Conservation (phyloP, 2,113 vertebrate genomes). For the zebrafish (Danio rerio) region DNA sequence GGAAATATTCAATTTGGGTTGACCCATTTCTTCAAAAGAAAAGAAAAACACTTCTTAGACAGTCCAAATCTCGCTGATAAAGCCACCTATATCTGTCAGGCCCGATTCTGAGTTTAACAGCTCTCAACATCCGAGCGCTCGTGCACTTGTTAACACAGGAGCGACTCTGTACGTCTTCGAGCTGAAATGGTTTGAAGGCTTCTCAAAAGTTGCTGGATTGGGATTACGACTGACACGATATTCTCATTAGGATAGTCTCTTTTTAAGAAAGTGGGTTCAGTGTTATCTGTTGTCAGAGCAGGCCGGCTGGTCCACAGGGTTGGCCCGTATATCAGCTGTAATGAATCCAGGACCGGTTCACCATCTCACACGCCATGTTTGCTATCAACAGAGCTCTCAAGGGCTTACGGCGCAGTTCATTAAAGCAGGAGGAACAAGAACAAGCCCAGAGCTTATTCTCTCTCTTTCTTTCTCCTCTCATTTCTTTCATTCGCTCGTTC, state of each 20-base stretch:
- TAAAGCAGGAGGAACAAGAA: constrained; percentile 34
- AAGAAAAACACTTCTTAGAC: neutral
- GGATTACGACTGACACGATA: constrained; percentile 26
- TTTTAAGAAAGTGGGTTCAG: constrained; percentile 16
- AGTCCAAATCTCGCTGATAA: neutral
- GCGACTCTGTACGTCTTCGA: neutral
- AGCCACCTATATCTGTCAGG: neutral
- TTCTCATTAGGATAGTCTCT: constrained; percentile 23
- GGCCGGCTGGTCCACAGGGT: constrained; percentile 3
- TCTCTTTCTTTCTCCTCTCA: constrained; percentile 22
- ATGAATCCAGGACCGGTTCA: constrained; percentile 38
- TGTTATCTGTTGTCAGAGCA: neutral
- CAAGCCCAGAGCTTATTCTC: constrained; percentile 38
- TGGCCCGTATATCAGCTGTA: constrained; percentile 21
- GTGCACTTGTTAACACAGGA: neutral
- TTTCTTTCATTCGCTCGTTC: constrained; percentile 24
- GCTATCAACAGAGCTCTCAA: constrained; percentile 41
- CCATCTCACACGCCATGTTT: constrained; percentile 35
- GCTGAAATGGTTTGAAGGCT: neutral
- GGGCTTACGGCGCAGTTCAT: constrained; percentile 40
- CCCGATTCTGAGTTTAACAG: neutral
- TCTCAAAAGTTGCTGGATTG: constrained; percentile 10
- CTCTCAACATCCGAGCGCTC: neutral
- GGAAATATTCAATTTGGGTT: no score
- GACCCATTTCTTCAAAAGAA: no score